Conservation (phyloP, 2,888 invertebrate genomes). For the Caenorhabditis sp. region DNA sequence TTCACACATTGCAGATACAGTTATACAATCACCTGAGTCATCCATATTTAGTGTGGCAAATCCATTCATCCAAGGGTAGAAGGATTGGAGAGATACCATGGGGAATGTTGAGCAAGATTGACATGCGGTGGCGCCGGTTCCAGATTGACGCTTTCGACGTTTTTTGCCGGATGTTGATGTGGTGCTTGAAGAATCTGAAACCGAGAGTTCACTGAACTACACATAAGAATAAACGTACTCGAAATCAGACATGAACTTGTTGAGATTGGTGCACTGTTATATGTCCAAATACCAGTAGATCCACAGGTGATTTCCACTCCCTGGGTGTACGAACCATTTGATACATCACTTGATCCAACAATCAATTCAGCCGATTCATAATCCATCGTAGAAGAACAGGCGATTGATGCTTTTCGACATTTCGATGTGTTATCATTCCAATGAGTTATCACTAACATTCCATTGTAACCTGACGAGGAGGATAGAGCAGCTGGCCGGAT, state of each 20-base stretch:
- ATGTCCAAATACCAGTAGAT: slow-evolving; percentile 17
- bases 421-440: slow-evolving; percentile 22
- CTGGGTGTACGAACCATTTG: background rate
- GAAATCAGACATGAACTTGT: slow-evolving; percentile 25
- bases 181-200: background rate
- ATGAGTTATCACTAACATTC: slow-evolving; percentile 47
- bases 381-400: slow-evolving; percentile 28
- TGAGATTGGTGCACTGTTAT: slow-evolving; percentile 3
- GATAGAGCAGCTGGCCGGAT: slow-evolving; percentile 16
- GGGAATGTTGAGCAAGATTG: slow-evolving; percentile 31
- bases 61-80: slow-evolving; percentile 35
- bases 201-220: background rate
- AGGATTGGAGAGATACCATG: slow-evolving; percentile 18
- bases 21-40: slow-evolving; percentile 19
- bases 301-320: background rate
- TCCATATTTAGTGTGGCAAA: slow-evolving; percentile 25
- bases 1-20: slow-evolving; percentile 26
- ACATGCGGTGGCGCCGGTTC: slow-evolving; percentile 27
- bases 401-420: slow-evolving; percentile 24
- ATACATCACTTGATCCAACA: background rate
- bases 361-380: slow-evolving; percentile 21
- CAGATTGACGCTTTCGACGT: slow-evolving; percentile 26
- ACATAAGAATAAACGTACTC: slow-evolving; percentile 2
- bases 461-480: slow-evolving; percentile 18
- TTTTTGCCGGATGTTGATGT: background rate